Conservation (phyloP, 2,797 vertebrate species). For the Poeciliopsis turneri region DNA sequence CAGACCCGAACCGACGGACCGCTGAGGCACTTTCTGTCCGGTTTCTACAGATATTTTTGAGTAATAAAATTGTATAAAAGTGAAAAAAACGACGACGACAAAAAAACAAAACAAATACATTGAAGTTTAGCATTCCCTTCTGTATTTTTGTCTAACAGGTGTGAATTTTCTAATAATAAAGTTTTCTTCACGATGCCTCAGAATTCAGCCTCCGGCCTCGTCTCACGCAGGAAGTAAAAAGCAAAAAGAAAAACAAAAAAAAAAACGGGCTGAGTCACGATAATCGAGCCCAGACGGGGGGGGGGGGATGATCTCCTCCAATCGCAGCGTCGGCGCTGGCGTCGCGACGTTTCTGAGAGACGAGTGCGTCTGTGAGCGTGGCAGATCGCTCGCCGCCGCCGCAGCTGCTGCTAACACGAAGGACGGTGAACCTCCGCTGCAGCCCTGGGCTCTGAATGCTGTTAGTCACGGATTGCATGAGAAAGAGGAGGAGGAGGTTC, state of each 20-base stretch:
- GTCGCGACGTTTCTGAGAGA: conserved; percentile 43
- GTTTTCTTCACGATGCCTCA: conserved; percentile 28
- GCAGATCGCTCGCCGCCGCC: conserved; percentile 57
- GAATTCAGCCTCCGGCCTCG: neutral
- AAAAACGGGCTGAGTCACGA: conserved; percentile 68
- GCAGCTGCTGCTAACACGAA: neutral
- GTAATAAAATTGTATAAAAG: conserved; percentile 39
- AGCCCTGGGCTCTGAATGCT: conserved; percentile 57
- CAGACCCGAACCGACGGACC: conserved; percentile 11
- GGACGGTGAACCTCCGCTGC: conserved; percentile 29
- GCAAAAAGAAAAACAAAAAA: too few species aligned
- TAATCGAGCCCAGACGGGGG: conserved; percentile 38
- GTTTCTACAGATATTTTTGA: conserved; percentile 74
- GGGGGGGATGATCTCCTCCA: conserved; percentile 42
- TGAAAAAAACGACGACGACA: neutral
- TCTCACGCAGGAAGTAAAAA: conserved; percentile 22
- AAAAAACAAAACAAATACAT: neutral
- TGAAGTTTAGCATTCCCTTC: conserved; percentile 56
- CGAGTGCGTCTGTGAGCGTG: conserved; percentile 66
- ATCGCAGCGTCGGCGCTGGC: conserved; percentile 10
- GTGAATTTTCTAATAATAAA: conserved; percentile 74
- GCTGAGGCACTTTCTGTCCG: conserved; percentile 42
- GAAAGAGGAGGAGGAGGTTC: conserved; percentile 4
- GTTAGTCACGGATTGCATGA: conserved; percentile 61
- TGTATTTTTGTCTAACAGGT: conserved; percentile 56